Conservation (phyloP, 2,888 invertebrate species). For the Acanthoscelides obtectus region DNA sequence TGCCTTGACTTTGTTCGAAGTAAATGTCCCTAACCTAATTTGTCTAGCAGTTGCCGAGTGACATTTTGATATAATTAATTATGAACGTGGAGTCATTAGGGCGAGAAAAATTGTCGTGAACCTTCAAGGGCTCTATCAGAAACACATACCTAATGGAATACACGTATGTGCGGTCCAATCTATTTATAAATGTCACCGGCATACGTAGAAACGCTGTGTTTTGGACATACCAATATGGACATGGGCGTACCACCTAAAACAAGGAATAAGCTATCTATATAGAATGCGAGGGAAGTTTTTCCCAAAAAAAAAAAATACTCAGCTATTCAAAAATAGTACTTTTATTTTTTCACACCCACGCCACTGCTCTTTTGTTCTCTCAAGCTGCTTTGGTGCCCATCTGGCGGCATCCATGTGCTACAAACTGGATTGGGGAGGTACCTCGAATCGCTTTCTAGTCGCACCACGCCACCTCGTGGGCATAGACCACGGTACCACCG, state of each 20-base stretch:
- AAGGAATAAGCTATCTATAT: neutral
- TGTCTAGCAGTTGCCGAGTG: slow-evolving; percentile 14
- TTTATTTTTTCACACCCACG: too few relatives aligned
- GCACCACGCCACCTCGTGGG: too few relatives aligned
- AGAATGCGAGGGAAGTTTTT: too few relatives aligned
- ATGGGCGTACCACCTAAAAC: neutral
- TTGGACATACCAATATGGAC: neutral
- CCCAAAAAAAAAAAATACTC: too few relatives aligned
- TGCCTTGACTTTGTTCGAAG: neutral
- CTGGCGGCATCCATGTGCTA: too few relatives aligned
- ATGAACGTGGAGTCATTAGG: slow-evolving; percentile 12
- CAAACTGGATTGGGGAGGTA: too few relatives aligned
- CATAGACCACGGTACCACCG: too few relatives aligned
- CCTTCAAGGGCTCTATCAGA: slow-evolving; percentile 26
- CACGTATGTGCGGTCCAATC: slow-evolving; percentile 17
- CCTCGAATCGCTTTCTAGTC: too few relatives aligned
- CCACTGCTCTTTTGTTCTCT: too few relatives aligned
- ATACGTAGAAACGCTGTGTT: slow-evolving; percentile 23
- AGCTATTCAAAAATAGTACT: too few relatives aligned
- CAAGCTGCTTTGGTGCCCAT: too few relatives aligned
- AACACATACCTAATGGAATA: slow-evolving; percentile 26
- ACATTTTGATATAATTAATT: slow-evolving; percentile 23
- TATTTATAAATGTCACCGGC: slow-evolving; percentile 29
- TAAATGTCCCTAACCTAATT: slow-evolving; percentile 5
- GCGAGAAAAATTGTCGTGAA: slow-evolving; percentile 26